Conservation (phyloP, 2,113 vertebrate genomes). For the Polyodon spathula region DNA sequence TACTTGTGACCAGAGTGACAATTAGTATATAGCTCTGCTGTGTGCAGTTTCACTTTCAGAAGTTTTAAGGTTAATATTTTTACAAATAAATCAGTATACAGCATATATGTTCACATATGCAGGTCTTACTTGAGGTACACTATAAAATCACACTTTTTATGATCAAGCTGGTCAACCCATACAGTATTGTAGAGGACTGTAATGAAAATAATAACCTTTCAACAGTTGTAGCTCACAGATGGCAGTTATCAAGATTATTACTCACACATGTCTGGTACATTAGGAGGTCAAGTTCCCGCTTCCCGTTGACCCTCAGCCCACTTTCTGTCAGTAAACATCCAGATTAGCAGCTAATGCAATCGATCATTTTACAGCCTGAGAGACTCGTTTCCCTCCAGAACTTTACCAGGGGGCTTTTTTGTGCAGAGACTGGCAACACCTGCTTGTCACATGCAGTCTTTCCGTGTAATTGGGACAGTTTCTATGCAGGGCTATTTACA, state of each 20-base stretch:
- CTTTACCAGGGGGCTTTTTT: conserved; percentile 18
- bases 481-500: too few species aligned
- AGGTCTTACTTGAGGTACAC: too few species aligned
- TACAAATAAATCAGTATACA: too few species aligned
- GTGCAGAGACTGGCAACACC: conserved; percentile 7
- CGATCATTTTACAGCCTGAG: background rate
- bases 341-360: conserved; percentile 22
- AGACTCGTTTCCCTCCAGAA: conserved; percentile 12
- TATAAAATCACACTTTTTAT: too few species aligned
- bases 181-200: too few species aligned
- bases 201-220: too few species aligned
- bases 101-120: too few species aligned
- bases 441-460: background rate
- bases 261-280: conserved; percentile 31
- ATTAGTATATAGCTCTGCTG: too few species aligned
- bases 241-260: conserved; percentile 5
- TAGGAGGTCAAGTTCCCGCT: conserved; percentile 32
- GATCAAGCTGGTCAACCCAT: too few species aligned
- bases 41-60: too few species aligned
- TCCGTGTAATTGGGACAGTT: background rate
- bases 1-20: too few species aligned
- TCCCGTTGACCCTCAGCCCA: conserved; percentile 26
- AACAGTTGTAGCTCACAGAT: conserved; percentile 16
- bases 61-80: too few species aligned
- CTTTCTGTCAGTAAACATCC: conserved; percentile 30